phyloP scores from a whole-genome alignment of 2,797 vertebrate genomes.

The Synanceia verrucosa region DNA sequence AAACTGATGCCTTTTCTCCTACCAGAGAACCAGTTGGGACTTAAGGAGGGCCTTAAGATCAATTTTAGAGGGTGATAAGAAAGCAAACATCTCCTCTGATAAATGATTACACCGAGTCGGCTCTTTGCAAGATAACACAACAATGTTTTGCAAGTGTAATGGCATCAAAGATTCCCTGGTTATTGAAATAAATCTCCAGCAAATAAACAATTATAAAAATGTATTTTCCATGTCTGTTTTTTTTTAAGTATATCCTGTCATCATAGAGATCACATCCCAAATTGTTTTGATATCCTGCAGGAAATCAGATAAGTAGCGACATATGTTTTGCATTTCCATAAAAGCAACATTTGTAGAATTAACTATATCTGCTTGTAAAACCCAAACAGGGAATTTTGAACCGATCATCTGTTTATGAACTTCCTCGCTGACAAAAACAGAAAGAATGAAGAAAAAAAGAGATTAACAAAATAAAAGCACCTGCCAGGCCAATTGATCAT shows the following conservation, averaged over 20 bases:
- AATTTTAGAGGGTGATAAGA: neutral
- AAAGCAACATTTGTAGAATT: conserved; percentile 76
- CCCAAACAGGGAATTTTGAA: conserved; percentile 55
- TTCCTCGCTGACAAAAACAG: conserved; percentile 23
- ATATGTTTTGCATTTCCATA: conserved; percentile 78
- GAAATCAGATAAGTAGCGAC: conserved; percentile 75
- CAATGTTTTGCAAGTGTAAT: neutral
- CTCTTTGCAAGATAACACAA: neutral
- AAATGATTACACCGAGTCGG: neutral
- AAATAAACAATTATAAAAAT: conserved; percentile 61
- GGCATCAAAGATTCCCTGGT: neutral
- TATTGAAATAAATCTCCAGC: conserved; percentile 37
- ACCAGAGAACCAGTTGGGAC: neutral
- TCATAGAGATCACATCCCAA: conserved; percentile 63
- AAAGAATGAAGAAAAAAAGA: neutral
- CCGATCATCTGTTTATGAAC: conserved; percentile 68
- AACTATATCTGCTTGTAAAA: conserved; percentile 62
- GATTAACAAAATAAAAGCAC: neutral
- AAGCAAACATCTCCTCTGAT: neutral
- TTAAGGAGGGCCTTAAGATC: neutral
- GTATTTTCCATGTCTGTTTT: conserved; percentile 46
- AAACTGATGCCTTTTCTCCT: neutral
- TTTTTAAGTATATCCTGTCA: conserved; percentile 57
- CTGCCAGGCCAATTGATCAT: neutral
- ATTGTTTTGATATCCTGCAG: conserved; percentile 77